These are phyloP conservation scores for Lonchura striata DNA, from an alignment of 2,113 vertebrate genomes.

Conservation along the genomic window DNA sequence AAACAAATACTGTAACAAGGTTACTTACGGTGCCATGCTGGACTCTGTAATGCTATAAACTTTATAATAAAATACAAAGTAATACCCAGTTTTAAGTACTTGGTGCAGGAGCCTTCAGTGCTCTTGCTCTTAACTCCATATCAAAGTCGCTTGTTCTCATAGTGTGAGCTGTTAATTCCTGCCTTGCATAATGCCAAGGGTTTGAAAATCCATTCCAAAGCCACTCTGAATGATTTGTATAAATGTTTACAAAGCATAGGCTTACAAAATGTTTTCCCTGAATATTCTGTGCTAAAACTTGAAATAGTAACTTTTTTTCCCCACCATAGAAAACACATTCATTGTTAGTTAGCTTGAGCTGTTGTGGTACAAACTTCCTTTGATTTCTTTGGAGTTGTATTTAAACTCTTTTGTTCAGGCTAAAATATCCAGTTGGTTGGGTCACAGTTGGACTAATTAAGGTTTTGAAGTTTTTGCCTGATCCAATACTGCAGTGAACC, in stretches of 20 bases:
- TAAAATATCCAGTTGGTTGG: background rate
- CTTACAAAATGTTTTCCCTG: background rate
- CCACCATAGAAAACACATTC: background rate
- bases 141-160: slow-evolving; percentile 1
- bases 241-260: slow-evolving; percentile 21
- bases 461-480: background rate
- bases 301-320: background rate
- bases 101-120: background rate
- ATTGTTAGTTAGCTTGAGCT: slow-evolving; percentile 11
- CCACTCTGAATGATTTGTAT: background rate
- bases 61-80: slow-evolving; percentile 38
- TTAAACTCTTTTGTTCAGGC: background rate
- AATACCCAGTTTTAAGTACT: slow-evolving; percentile 16
- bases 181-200: background rate
- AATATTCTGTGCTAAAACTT: slow-evolving; percentile 13
- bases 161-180: background rate
- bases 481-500: background rate
- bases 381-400: background rate
- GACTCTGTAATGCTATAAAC: slow-evolving; percentile 15
- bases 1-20: background rate
- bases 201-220: background rate
- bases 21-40: background rate
- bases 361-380: background rate
- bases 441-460: background rate
- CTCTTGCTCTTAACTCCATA: background rate